Evolutionary conservation across 2,797 vertebrate genomes (phyloP).

Genomic region (Dryobates pubescens): DNA sequence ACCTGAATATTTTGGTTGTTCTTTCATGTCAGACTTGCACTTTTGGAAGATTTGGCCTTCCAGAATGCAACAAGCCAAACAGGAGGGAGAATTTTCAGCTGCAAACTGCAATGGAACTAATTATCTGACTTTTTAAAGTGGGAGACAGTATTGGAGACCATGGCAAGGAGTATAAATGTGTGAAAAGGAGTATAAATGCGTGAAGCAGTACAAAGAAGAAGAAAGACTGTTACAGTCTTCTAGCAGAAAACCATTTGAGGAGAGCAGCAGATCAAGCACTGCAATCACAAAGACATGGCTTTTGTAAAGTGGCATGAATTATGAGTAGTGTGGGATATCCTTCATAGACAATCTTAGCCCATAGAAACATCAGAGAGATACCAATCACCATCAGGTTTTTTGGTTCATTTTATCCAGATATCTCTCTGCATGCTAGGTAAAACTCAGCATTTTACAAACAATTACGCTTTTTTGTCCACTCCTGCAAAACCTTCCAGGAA

Average conservation of each 20-base stretch:
- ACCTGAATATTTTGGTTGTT: not conserved
- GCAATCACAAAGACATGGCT: not conserved
- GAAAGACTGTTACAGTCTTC: not conserved
- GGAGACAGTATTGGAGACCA: not conserved
- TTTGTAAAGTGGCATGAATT: not conserved
- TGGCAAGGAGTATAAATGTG: not conserved
- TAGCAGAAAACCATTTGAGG: not conserved
- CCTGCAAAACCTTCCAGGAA: not conserved
- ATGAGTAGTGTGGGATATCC: not conserved
- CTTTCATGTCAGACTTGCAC: not conserved
- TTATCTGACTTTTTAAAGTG: not conserved
- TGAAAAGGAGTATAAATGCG: not conserved
- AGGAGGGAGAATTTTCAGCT: not conserved
- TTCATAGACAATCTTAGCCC: not conserved
- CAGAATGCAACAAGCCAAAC: not conserved
- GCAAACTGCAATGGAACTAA: too few relatives aligned
- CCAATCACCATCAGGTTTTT: not conserved
- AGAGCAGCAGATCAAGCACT: not conserved
- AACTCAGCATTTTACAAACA: not conserved
- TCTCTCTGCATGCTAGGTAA: not conserved
- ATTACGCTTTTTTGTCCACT: not conserved
- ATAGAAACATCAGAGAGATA: not conserved
- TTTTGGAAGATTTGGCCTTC: not conserved
- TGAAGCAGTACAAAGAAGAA: not conserved
- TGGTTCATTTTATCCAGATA: not conserved